Percentiles rank a stretch among this genome's conserved stretches.
Evolutionary conservation across 2,888 invertebrate genomes (phyloP).

Genomic region (Phasia obesa): DNA sequence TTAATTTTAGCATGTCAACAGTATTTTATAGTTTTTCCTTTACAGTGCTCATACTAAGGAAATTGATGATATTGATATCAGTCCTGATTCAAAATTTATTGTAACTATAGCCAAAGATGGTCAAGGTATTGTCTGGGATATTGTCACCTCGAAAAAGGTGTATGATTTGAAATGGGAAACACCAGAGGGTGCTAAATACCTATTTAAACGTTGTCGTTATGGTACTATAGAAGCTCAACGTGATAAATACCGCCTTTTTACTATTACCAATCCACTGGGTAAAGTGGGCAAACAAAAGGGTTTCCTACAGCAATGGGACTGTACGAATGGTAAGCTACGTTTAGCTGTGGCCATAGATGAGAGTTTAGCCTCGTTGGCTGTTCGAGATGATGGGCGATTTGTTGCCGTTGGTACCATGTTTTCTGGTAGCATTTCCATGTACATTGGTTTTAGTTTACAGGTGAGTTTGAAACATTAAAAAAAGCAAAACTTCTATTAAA

Average conservation of each 20-base stretch:
- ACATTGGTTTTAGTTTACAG: conserved; percentile 95
- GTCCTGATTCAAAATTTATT: conserved; percentile 89
- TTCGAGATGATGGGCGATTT: conserved; percentile 95
- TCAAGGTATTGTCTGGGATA: conserved; percentile 91
- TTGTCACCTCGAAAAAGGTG: conserved; percentile 86
- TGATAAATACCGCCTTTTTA: conserved; percentile 87
- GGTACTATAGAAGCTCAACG: conserved; percentile 88
- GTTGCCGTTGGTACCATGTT: conserved; percentile 97
- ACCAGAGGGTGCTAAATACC: conserved; percentile 90
- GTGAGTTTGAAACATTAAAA: conserved; percentile 82
- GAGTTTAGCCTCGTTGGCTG: conserved; percentile 91
- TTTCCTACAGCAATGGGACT: conserved; percentile 91
- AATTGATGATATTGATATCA: conserved; percentile 97
- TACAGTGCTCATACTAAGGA: conserved; percentile 90
- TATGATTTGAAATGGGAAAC: conserved; percentile 89
- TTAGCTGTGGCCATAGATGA: conserved; percentile 87
- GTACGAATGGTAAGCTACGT: conserved; percentile 85
- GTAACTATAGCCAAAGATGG: conserved; percentile 95
- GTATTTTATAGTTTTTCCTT: neutral
- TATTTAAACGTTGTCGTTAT: conserved; percentile 92
- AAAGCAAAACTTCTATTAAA: no score
- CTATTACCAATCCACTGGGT: conserved; percentile 90
- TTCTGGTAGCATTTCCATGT: conserved; percentile 94
- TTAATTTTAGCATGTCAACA: neutral
- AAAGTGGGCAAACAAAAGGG: conserved; percentile 88